phyloP scores from a whole-genome alignment of 2,888 invertebrate species.

The Fragum fragum region DNA sequence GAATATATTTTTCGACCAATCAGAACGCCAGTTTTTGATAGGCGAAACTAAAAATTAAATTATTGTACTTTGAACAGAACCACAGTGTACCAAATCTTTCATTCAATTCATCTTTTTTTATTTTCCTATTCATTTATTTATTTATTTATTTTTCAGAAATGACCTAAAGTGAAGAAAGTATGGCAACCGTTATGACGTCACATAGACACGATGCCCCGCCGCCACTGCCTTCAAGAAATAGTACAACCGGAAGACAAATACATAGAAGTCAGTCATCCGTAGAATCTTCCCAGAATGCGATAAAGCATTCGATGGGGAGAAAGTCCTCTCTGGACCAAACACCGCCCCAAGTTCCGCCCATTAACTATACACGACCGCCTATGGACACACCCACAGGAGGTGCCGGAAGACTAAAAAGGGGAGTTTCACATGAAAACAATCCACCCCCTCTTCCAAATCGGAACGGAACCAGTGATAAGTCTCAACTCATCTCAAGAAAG shows the following conservation, averaged over 20 bases:
- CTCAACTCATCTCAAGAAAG: background rate
- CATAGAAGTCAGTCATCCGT: background rate
- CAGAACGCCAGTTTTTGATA: too few relatives aligned
- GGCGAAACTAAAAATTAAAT: too few relatives aligned
- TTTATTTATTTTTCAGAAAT: too few relatives aligned
- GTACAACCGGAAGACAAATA: background rate
- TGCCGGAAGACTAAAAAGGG: background rate
- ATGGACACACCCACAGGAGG: background rate
- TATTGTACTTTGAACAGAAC: too few relatives aligned
- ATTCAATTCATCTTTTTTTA: too few relatives aligned
- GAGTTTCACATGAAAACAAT: background rate
- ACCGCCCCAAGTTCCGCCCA: constrained; percentile 2
- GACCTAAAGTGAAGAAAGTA: background rate
- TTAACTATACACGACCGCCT: background rate
- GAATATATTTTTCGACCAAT: too few relatives aligned
- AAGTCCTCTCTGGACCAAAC: background rate
- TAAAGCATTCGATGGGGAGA: background rate
- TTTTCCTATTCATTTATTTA: too few relatives aligned
- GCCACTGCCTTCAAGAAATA: background rate
- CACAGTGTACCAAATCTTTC: too few relatives aligned
- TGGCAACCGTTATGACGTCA: constrained; percentile 40
- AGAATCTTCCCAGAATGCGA: background rate
- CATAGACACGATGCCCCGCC: background rate
- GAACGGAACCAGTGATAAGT: background rate
- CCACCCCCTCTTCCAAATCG: background rate